phyloP scores from a whole-genome alignment of 2,888 invertebrate genomes.

The Orchestes rusci region DNA sequence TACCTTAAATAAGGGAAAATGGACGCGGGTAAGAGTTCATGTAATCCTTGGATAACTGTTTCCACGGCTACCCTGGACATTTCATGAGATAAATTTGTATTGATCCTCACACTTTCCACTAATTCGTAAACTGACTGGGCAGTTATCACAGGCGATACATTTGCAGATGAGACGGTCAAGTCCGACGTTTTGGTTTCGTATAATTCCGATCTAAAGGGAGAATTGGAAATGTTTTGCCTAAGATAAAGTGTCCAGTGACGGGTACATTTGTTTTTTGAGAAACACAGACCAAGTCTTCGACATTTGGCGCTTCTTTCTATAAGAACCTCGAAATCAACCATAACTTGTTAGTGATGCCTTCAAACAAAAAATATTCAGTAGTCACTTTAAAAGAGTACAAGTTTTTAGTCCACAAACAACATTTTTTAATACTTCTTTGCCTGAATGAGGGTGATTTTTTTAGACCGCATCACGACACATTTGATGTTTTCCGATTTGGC shows the following conservation, averaged over 20 bases:
- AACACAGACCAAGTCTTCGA: no score
- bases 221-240: no score
- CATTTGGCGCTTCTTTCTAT: no score
- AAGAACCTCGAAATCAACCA: no score
- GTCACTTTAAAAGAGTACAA: neutral
- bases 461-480: no score
- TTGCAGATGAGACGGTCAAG: constrained; percentile 22
- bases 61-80: constrained; percentile 78
- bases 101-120: constrained; percentile 71
- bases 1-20: constrained; percentile 50
- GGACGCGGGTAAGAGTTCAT: constrained; percentile 52
- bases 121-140: constrained; percentile 63
- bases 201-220: constrained; percentile 11
- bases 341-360: no score
- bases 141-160: constrained; percentile 46
- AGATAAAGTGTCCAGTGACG: no score
- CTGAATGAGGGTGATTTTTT: no score
- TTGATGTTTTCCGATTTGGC: no score
- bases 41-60: constrained; percentile 57
- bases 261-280: no score
- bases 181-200: constrained; percentile 29
- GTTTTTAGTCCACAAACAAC: no score
- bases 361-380: neutral
- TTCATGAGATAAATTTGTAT: constrained; percentile 80
- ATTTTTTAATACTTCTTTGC: no score